Base-by-base conservation (phyloP, 2,113 vertebrate genomes). In the Nannobrachium achirus region DNA sequence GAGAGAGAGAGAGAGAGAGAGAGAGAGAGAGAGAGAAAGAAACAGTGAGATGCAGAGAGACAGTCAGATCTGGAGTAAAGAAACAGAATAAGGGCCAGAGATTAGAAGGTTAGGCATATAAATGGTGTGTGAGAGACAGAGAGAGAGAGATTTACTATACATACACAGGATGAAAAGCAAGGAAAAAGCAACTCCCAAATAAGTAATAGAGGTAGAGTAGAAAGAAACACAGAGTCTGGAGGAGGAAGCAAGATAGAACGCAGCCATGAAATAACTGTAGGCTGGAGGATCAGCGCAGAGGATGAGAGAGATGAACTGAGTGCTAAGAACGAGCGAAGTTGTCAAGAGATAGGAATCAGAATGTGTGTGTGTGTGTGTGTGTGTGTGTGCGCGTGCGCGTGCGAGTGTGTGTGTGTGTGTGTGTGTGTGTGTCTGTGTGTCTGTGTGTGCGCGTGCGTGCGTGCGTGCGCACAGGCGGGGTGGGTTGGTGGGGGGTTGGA, bases 331-430 rank as follows among this genome's bases (percentile, higher is more conserved):
- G 53, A 80, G 63, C 66, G 63, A 71, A 68, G 73, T 76, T 80
- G 80, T 71, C 78, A 81, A 71, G 65, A 79, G 81, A 88, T 85
- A 68, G 78, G 82, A 69, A 88, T 86, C 86, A 77, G 78, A 83
- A 76, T 76, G 80, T n/a, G n/a, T n/a, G n/a, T n/a, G n/a, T n/a
- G n/a, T n/a, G n/a, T n/a, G n/a, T n/a, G n/a, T n/a, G n/a, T n/a
- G n/a, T n/a, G n/a, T n/a, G n/a, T n/a, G n/a, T 25, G 20, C 4
- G 20, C 4, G 20, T 25, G 20, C 4, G 20, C 4, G 20, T 25
- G 20, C 4, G 20, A n/a, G n/a, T 25, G 20, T 25, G 20, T 25
- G 20, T 25, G 20, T 25, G 20, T 25, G 20, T 25, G 20, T 25
- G 20, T 25, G 20, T 25, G 20, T 25, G 20, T 25, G 20, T 25